phyloP scores from a whole-genome alignment of 2,797 vertebrate genomes.

The Malacoraja senta region DNA sequence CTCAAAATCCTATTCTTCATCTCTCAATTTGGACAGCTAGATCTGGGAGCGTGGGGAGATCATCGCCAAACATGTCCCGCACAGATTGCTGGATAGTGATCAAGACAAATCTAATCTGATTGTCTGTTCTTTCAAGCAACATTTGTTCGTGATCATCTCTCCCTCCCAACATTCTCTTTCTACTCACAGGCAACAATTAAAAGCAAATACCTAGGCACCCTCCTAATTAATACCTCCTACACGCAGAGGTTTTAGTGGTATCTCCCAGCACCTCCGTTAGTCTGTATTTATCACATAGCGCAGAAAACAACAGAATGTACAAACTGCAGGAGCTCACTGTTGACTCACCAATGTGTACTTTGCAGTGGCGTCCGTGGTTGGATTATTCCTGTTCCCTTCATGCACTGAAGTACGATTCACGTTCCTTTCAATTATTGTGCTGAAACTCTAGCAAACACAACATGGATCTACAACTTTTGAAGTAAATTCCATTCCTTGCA shows the following conservation, averaged over 20 bases:
- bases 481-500: not conserved
- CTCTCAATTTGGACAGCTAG: not conserved
- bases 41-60: not conserved
- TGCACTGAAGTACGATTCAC: not conserved
- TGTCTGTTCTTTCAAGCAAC: not conserved
- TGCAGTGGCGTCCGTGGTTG: not conserved
- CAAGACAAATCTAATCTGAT: not conserved
- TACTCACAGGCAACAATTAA: not conserved
- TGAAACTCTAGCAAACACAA: not conserved
- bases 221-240: not conserved
- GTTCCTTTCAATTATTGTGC: not conserved
- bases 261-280: not conserved
- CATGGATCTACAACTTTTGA: not conserved
- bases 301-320: not conserved
- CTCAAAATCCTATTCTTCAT: not conserved
- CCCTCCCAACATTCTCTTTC: not conserved
- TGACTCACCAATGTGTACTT: not conserved
- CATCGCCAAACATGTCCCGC: not conserved
- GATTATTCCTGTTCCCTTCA: not conserved
- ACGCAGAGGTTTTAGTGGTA: not conserved
- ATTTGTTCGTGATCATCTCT: not conserved
- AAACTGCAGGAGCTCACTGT: not conserved
- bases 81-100: not conserved
- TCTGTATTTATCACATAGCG: not conserved
- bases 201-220: not conserved